Conservation (phyloP, 2,113 vertebrate genomes). For the Electrona antarctica region DNA sequence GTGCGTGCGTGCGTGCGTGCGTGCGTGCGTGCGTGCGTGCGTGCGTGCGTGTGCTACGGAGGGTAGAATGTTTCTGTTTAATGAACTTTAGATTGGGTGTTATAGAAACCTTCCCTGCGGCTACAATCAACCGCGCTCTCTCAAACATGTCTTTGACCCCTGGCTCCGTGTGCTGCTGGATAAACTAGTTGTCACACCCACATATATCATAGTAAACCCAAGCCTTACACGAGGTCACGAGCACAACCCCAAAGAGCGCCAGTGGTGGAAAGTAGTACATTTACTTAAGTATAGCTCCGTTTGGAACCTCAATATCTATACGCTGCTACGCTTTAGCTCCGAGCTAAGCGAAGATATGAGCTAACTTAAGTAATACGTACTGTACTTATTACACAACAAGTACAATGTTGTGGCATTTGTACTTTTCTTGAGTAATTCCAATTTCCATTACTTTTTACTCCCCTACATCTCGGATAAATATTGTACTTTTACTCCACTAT, state of each 20-base stretch:
- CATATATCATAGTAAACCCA: constrained; percentile 60
- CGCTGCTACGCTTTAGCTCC: too few species aligned
- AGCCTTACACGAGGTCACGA: constrained; percentile 28
- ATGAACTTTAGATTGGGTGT: constrained; percentile 78
- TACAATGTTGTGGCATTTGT: too few species aligned
- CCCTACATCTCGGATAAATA: too few species aligned
- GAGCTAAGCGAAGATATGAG: too few species aligned
- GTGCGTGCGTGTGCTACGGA: background rate
- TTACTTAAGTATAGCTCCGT: too few species aligned
- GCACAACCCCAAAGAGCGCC: constrained; percentile 33
- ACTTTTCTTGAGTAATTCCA: too few species aligned
- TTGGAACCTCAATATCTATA: too few species aligned
- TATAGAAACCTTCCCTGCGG: constrained; percentile 59
- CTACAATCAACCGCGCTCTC: constrained; percentile 54
- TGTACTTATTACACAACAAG: too few species aligned
- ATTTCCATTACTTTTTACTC: too few species aligned
- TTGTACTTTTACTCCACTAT: too few species aligned
- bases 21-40: background rate
- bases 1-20: background rate
- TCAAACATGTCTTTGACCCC: constrained; percentile 49
- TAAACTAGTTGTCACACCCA: constrained; percentile 43
- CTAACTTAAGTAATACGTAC: too few species aligned
- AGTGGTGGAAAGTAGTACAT: too few species aligned
- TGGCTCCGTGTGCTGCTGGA: constrained; percentile 37
- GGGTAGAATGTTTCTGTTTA: constrained; percentile 62